Conservation (phyloP, 2,797 vertebrate species). For the Loris lydekkerianus region DNA sequence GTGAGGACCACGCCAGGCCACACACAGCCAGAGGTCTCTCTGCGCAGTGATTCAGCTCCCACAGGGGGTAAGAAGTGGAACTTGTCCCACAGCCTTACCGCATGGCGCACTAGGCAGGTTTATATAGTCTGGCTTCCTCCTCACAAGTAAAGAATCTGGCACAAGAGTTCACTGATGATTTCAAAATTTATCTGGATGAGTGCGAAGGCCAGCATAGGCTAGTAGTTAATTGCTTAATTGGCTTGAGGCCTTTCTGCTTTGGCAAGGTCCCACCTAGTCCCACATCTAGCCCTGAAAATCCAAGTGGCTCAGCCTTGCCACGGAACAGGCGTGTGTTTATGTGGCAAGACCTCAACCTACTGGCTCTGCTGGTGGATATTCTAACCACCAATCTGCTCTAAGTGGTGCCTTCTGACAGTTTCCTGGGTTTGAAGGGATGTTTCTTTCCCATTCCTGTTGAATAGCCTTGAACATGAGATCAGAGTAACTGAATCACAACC, state of each 20-base stretch:
- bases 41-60: not conserved
- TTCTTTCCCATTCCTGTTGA: not conserved
- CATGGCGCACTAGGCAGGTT: not conserved
- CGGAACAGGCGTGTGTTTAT: not conserved
- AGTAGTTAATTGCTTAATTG: conserved; percentile 74
- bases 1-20: conserved; percentile 23
- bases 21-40: conserved; percentile 69
- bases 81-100: not conserved
- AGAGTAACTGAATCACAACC: not conserved
- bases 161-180: conserved; percentile 60
- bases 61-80: not conserved
- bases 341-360: not conserved
- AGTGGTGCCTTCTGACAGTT: not conserved
- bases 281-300: not conserved
- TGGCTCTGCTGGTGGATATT: not conserved
- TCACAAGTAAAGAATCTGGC: conserved; percentile 50
- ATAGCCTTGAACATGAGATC: rapidly evolving
- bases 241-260: conserved; percentile 64
- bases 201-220: not conserved
- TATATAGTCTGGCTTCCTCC: conserved; percentile 55
- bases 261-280: conserved; percentile 21
- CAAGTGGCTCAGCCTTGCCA: not conserved
- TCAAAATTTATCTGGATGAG: conserved; percentile 78
- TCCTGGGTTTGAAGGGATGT: not conserved
- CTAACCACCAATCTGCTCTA: conserved; percentile 5